Conservation (phyloP, 2,797 vertebrate species). For the Hirundo rustica region DNA sequence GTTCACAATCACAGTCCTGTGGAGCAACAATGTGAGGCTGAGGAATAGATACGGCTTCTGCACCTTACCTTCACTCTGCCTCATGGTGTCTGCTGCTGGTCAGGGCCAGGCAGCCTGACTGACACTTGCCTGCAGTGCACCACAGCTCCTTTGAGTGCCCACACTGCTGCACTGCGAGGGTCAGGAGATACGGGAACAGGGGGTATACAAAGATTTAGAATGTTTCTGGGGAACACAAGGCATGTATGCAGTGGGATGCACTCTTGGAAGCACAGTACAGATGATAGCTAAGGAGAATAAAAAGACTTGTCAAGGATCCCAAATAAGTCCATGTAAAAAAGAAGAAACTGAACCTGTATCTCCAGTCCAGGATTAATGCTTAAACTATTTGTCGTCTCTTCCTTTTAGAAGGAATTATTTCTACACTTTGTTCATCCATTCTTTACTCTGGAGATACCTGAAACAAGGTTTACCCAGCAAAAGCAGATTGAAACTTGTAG, state of each 20-base stretch:
- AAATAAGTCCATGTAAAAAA: not conserved
- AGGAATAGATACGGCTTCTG: not conserved
- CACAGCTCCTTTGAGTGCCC: not conserved
- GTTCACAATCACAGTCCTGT: not conserved
- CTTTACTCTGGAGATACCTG: not conserved
- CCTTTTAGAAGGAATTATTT: not conserved
- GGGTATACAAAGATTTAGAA: not conserved
- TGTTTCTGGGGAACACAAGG: not conserved
- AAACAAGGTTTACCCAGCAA: not conserved
- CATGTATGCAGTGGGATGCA: not conserved
- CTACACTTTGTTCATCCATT: not conserved
- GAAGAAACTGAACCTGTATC: not conserved
- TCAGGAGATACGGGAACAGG: not conserved
- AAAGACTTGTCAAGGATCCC: not conserved
- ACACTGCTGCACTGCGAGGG: not conserved
- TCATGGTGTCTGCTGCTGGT: not conserved
- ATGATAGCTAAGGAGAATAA: not conserved
- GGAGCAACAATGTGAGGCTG: not conserved
- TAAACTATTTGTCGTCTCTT: not conserved
- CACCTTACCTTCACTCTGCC: not conserved
- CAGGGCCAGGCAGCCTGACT: not conserved
- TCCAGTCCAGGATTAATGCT: not conserved
- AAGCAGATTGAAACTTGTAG: not conserved
- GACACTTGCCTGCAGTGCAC: not conserved
- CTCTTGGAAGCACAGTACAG: not conserved